These are phyloP conservation scores for Astropecten irregularis DNA, from an alignment of 53 echinoderm and acorn worm genomes.

Conservation along the genomic window DNA sequence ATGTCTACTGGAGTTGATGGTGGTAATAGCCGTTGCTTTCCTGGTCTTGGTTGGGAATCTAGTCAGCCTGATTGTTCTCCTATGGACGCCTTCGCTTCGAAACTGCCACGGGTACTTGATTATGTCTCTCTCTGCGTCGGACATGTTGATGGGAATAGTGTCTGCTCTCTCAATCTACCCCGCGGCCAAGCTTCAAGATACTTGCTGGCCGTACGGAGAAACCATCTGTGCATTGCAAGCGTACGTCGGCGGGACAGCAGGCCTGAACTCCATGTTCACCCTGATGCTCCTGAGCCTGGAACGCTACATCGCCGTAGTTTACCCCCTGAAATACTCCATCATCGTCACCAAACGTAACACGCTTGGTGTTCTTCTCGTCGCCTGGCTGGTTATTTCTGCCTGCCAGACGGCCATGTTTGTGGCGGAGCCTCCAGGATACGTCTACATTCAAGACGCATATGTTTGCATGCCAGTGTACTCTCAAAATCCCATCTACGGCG, in stretches of 20 bases:
- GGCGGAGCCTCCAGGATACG: neutral
- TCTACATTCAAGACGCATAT: neutral
- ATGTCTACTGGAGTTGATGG: slow-evolving; percentile 10
- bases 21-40: slow-evolving; percentile 3
- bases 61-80: neutral
- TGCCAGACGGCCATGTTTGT: neutral
- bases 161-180: slow-evolving; percentile 36
- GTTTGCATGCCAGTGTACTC: neutral
- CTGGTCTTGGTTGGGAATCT: neutral
- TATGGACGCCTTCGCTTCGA: slow-evolving; percentile 21
- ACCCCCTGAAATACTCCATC: slow-evolving; percentile 11
- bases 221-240: neutral
- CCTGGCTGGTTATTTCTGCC: neutral
- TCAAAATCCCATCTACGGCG: neutral
- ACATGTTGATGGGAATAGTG: neutral
- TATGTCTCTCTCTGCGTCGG: slow-evolving; percentile 8
- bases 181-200: neutral
- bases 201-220: slow-evolving; percentile 44
- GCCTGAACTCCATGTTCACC: neutral
- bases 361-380: neutral
- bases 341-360: neutral
- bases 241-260: neutral
- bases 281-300: slow-evolving; percentile 25
- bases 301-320: slow-evolving; percentile 35
- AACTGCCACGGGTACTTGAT: slow-evolving; percentile 40